Evolutionary conservation across 2,113 vertebrate species (phyloP).

Genomic region (Eptatretus burgeri): DNA sequence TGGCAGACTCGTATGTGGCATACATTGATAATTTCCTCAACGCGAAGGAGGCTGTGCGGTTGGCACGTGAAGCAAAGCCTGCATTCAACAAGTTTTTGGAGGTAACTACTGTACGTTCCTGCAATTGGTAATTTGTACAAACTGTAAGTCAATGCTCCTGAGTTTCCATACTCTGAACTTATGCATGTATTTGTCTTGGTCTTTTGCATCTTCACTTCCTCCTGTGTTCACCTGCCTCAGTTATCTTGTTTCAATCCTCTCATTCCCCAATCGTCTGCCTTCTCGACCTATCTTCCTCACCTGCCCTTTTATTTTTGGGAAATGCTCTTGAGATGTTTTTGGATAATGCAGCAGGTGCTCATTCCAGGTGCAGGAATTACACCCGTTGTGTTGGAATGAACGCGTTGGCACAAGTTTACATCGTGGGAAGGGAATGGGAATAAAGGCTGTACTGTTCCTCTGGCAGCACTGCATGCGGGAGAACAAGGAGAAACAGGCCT

Average conservation of each 20-base stretch:
- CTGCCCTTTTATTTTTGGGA: too few relatives aligned
- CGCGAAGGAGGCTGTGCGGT: conserved; percentile 70
- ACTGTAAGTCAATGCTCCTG: not conserved
- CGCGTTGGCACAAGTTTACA: too few relatives aligned
- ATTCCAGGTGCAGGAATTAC: too few relatives aligned
- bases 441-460: too few relatives aligned
- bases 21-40: conserved; percentile 98
- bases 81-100: conserved; percentile 93
- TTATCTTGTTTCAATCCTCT: not conserved
- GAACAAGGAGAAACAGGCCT: conserved; percentile 89
- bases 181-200: not conserved
- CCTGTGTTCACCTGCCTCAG: not conserved
- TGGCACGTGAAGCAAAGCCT: conserved; percentile 68
- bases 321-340: too few relatives aligned
- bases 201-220: too few relatives aligned
- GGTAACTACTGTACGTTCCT: conserved; percentile 25
- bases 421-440: too few relatives aligned
- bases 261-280: not conserved
- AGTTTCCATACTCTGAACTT: not conserved
- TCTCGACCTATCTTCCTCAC: not conserved
- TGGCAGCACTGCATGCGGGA: conserved; percentile 79
- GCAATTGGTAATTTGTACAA: not conserved
- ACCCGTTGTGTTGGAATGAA: too few relatives aligned
- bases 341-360: too few relatives aligned
- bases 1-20: conserved; percentile 78